A percentile compares a stretch with the other conserved stretches of the same genome.
These are phyloP conservation scores for Urocynchramus pylzowi DNA, from an alignment of 2,113 vertebrate species.

Conservation along the genomic window DNA sequence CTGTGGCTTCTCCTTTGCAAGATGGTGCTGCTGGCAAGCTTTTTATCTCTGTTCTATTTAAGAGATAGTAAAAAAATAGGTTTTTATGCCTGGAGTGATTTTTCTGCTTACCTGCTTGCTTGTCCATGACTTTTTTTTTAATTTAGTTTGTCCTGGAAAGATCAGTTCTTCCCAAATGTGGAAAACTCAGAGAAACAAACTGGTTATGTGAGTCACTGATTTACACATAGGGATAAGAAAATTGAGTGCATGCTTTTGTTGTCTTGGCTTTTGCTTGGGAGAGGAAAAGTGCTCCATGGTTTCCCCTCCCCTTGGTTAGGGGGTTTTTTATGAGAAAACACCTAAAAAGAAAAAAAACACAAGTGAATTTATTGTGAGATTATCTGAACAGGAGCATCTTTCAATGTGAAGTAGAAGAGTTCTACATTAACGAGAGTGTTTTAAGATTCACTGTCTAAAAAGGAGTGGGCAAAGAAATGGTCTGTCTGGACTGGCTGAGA, in stretches of 20 bases:
- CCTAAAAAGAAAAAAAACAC: fast-evolving
- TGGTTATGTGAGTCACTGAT: not conserved
- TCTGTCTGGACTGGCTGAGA: not conserved
- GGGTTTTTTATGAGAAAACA: not conserved
- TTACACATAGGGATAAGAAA: not conserved
- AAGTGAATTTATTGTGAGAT: not conserved
- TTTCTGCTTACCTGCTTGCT: not conserved
- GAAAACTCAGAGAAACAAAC: not conserved
- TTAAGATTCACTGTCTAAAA: not conserved
- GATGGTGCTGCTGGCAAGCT: not conserved
- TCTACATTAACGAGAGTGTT: not conserved
- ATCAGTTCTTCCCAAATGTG: not conserved
- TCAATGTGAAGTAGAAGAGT: not conserved
- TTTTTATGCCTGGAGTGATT: not conserved
- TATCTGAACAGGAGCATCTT: not conserved
- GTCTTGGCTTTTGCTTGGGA: not conserved
- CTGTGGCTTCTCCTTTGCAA: not conserved
- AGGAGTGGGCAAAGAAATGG: not conserved
- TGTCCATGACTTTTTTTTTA: not conserved
- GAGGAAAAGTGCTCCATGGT: not conserved
- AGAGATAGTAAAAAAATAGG: not conserved
- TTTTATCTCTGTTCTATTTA: not conserved
- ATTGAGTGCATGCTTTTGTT: not conserved
- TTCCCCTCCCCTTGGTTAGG: fast-evolving
- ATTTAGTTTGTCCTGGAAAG: not conserved